Percentiles rank a stretch among this genome's conserved stretches.
Conservation (phyloP, 2,113 vertebrate species). For the Carassius gibelio region DNA sequence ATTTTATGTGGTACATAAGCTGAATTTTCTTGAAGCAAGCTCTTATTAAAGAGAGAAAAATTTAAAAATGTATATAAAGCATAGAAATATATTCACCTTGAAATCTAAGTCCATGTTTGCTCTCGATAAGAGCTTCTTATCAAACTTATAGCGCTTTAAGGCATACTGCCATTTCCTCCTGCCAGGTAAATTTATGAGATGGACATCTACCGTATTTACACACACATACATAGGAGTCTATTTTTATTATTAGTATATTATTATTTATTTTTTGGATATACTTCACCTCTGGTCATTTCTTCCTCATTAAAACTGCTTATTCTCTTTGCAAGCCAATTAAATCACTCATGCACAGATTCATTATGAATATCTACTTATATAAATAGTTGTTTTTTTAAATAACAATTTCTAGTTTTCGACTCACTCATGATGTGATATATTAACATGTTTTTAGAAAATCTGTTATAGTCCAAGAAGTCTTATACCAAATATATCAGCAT, state of each 20-base stretch:
- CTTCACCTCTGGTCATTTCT: neutral
- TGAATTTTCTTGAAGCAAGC: neutral
- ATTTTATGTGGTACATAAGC: neutral
- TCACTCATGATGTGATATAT: neutral
- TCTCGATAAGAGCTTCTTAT: neutral
- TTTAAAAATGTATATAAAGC: neutral
- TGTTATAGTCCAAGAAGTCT: neutral
- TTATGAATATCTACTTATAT: conserved; percentile 49
- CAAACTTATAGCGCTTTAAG: neutral
- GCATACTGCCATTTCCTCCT: neutral
- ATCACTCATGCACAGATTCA: conserved; percentile 17
- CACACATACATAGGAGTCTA: neutral
- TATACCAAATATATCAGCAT: neutral
- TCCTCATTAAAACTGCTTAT: conserved; percentile 37
- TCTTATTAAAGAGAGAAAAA: neutral
- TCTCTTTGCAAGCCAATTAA: conserved; percentile 36
- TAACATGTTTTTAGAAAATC: neutral
- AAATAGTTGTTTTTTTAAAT: neutral
- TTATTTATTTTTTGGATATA: neutral
- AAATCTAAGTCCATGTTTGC: neutral
- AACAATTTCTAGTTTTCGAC: neutral
- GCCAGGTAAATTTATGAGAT: neutral
- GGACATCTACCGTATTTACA: neutral
- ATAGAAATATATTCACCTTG: neutral
- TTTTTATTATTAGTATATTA: conserved; percentile 11